A percentile compares a stretch with the other conserved stretches of the same genome.
Evolutionary conservation across 2,888 invertebrate genomes (phyloP).

Genomic region (Steromphala cineraria): DNA sequence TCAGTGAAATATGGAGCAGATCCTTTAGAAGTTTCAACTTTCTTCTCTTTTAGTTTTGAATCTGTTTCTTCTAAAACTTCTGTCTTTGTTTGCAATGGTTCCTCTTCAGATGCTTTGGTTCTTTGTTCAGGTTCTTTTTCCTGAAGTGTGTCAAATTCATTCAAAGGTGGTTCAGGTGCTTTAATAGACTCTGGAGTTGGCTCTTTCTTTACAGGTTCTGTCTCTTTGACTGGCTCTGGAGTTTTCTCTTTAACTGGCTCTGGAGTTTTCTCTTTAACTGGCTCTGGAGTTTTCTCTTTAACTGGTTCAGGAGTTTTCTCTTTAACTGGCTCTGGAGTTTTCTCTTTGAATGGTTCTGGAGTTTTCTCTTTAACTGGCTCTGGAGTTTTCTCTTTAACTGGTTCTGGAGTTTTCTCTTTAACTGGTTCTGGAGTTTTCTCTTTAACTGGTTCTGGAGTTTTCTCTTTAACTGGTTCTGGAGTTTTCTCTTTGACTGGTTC

Average conservation of each 20-base stretch:
- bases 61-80: background rate
- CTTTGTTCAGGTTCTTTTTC: background rate
- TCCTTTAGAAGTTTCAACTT: background rate
- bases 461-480: background rate
- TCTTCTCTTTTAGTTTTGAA: background rate
- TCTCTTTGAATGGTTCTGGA: background rate
- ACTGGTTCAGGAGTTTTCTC: background rate
- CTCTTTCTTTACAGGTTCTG: background rate
- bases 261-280: background rate
- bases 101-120: background rate
- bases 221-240: background rate
- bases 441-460: background rate
- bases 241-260: background rate
- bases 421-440: background rate
- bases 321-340: background rate
- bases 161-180: background rate
- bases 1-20: conserved; percentile 59
- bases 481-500: background rate
- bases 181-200: background rate
- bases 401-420: background rate
- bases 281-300: background rate
- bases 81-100: background rate
- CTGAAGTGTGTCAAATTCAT: too few species aligned
- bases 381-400: background rate
- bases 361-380: conserved; percentile 2